Conservation (phyloP, 2,113 vertebrate species). For the Lepidiolamprologus cunningtoni region DNA sequence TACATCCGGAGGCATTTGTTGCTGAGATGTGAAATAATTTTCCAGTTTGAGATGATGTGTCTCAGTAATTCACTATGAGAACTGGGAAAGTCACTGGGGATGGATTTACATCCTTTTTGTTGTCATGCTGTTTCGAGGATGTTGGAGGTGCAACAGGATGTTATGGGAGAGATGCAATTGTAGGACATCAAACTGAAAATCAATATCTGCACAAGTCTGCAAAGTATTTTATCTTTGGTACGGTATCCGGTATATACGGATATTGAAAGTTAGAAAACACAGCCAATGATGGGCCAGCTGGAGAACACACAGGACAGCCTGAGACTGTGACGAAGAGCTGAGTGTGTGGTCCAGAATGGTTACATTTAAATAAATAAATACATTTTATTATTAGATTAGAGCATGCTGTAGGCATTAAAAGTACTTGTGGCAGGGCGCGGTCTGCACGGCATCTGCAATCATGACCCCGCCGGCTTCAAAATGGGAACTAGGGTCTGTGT, state of each 20-base stretch:
- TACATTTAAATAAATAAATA: neutral
- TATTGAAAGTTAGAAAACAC: neutral
- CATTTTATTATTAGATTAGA: neutral
- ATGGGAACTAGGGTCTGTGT: neutral
- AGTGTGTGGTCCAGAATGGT: neutral
- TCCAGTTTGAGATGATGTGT: neutral
- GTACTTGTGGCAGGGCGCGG: neutral
- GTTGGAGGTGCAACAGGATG: neutral
- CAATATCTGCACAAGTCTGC: neutral
- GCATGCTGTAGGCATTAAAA: neutral
- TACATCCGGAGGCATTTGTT: fast-evolving
- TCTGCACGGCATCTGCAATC: neutral
- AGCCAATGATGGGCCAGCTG: neutral
- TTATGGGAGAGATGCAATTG: neutral
- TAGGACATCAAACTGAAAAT: neutral
- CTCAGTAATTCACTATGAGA: neutral
- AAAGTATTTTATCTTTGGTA: neutral
- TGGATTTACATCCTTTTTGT: neutral
- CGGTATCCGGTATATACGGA: fast-evolving
- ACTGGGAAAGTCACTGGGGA: neutral
- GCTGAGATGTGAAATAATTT: neutral
- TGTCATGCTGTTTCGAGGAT: neutral
- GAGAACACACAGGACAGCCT: fast-evolving
- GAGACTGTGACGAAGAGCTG: neutral
- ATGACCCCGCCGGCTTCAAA: fast-evolving